A percentile compares a stretch with the other conserved stretches of the same genome.
These are phyloP conservation scores for Collichthys lucidus DNA, from an alignment of 2,113 vertebrate genomes.

Conservation along the genomic window DNA sequence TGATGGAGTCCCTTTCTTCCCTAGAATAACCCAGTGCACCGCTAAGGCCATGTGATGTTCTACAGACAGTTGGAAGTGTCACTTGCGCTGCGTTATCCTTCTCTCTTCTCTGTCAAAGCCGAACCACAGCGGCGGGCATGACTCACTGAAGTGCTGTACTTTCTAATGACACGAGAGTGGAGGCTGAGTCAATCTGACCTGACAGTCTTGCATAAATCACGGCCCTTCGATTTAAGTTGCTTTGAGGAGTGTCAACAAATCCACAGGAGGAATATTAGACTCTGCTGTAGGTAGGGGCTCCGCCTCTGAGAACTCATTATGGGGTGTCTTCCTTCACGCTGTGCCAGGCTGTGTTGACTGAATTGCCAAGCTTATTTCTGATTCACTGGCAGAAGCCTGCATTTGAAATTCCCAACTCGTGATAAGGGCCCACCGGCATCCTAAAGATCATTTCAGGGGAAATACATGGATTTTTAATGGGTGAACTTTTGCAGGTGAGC, in stretches of 20 bases:
- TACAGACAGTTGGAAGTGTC: conserved; percentile 75
- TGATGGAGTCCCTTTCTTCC: conserved; percentile 53
- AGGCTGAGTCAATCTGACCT: conserved; percentile 79
- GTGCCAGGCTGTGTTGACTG: conserved; percentile 65
- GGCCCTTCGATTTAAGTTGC: conserved; percentile 77
- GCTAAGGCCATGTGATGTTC: conserved; percentile 69
- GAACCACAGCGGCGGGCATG: conserved; percentile 73
- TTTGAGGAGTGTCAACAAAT: conserved; percentile 80
- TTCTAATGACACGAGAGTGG: conserved; percentile 77
- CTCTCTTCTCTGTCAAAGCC: conserved; percentile 70
- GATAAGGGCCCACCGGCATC: conserved; percentile 43
- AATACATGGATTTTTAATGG: conserved; percentile 44
- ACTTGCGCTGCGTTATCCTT: conserved; percentile 68
- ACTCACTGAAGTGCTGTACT: conserved; percentile 78
- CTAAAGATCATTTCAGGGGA: conserved; percentile 34
- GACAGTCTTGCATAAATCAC: conserved; percentile 80
- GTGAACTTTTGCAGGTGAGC: conserved; percentile 25
- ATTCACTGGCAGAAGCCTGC: conserved; percentile 53
- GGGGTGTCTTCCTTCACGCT: conserved; percentile 70
- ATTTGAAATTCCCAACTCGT: conserved; percentile 54
- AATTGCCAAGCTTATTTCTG: conserved; percentile 63
- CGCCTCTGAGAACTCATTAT: conserved; percentile 74
- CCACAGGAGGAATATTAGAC: conserved; percentile 76
- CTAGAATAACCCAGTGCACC: conserved; percentile 52
- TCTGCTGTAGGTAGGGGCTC: conserved; percentile 69